Evolutionary conservation across 2,797 vertebrate species (phyloP), one percentile per base, ranked within the genome.

Genomic region (Poliocrania exsul): DNA sequence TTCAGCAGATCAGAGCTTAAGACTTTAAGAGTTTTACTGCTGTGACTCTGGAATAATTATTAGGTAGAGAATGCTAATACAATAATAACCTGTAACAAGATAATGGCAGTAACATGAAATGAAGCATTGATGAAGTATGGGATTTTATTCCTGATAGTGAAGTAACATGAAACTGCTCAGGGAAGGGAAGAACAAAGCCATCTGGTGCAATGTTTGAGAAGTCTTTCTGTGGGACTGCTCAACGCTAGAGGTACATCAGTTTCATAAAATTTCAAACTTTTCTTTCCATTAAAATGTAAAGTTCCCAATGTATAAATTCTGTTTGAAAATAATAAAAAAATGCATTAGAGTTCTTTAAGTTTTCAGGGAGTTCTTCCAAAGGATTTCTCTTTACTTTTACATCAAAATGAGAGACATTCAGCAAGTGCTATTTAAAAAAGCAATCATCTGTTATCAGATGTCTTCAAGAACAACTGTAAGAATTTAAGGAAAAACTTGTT

Each of bases 81-180:
- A 81, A n/a, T 70, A 81, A 58, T 40, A 92, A 84, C 58, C 58
- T 73, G 37, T 60, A 94, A 94, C 44, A 79, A 75, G 81, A 62
- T 86, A 79, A 95, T 90, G 75, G 75, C 69, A 89, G 67, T 88
- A 94, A 90, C 90, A 87, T 90, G 58, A 89, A 94, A 67, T 46
- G 70, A 81, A 85, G 26, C 71, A 44, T 5, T 75, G 42, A 58
- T 64, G 25, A 78, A 73, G 49, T 62, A 40, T 38, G 75, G 42
- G 17, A 46, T 50, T 93, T 92, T 74, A 53, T 58, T 96, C 35
- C 66, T 91, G 84, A 85, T 86, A 71, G 49, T 47, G 17, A 84
- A 81, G 49, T 81, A 87, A 80, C 14, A 6, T 53, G 64, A 91
- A 80, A 46, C 44, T 86, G 67, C 35, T 23, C 35, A 29, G 40